These are phyloP conservation scores for Drosophila fungiperda DNA, from an alignment of 2,888 invertebrate genomes.

Conservation along the genomic window DNA sequence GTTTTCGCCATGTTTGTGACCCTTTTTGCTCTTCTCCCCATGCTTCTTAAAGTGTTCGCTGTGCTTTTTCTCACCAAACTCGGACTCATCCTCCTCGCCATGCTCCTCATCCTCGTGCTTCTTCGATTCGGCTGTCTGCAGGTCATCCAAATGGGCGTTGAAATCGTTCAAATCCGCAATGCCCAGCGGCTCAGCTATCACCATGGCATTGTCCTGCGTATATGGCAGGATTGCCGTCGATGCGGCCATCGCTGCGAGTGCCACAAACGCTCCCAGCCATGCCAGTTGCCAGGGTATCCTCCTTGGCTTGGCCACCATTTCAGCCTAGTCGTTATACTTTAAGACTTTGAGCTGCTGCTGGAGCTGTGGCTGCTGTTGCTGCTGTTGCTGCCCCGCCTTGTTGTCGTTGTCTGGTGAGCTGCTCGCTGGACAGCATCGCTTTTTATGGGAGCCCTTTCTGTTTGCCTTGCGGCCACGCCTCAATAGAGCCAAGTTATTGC, in stretches of 20 bases:
- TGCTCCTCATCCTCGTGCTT: conserved; percentile 72
- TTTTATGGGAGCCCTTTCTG: conserved; percentile 53
- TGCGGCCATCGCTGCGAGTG: conserved; percentile 11
- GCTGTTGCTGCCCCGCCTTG: conserved; percentile 63
- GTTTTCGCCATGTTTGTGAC: conserved; percentile 89
- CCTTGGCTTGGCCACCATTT: conserved; percentile 38
- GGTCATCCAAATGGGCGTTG: conserved; percentile 72
- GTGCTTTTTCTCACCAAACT: conserved; percentile 89
- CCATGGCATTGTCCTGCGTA: conserved; percentile 58
- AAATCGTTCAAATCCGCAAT: conserved; percentile 54
- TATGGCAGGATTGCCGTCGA: conserved; percentile 57
- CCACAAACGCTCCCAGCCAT: conserved; percentile 57
- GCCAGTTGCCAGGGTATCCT: conserved; percentile 63
- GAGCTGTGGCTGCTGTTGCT: conserved; percentile 18
- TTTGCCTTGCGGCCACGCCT: conserved; percentile 57
- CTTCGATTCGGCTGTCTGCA: conserved; percentile 82
- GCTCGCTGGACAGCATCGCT: conserved; percentile 42
- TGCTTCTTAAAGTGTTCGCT: conserved; percentile 88
- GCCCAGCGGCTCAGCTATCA: conserved; percentile 53
- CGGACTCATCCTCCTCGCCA: conserved; percentile 85
- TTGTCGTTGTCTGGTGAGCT: conserved; percentile 64
- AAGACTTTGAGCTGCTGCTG: conserved; percentile 43
- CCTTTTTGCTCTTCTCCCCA: conserved; percentile 90
- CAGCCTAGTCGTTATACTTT: conserved; percentile 33
- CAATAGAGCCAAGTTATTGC: conserved; percentile 49